Evolutionary conservation across 2,797 vertebrate species (phyloP), one percentile per base, ranked within the genome.

Genomic region (Chelon auratus): DNA sequence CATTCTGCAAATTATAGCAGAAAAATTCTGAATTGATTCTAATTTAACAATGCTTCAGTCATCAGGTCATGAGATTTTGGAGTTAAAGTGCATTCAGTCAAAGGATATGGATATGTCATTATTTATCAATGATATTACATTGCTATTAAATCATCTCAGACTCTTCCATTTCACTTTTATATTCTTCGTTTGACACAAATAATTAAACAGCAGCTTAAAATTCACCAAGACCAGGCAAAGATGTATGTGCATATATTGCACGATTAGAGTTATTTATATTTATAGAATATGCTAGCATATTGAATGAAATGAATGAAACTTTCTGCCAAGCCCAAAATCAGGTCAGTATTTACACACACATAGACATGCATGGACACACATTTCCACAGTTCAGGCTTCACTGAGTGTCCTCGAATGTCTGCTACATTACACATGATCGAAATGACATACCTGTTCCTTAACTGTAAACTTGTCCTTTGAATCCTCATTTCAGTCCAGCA

Each of bases 401-500:
- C 40, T 50, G 26, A 58, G 12, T 22, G 4, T 53, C 37, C 24
- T 24, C n/a, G 20, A 42, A 5, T 57, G 59, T 58, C 26, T 50
- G 5, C 30, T 45, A n/a, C 20, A 52, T 30, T 62, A 62, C 53
- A 3, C 20, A 20, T 42, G 26, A 47, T 18, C 37, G 17, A 3
- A 59, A 40, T 6, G 37, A 14, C 14, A 54, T 42, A 14, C 63
- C 53, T 42, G 4, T 4, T 26, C 24, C 24, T 26, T 26, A 4
- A 30, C 30, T 10, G 7, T 55, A 53, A 52, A 69, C 40, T 40
- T 20, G 9, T 24, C 70, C 11, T 52, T 48, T 42, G 17, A 68
- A 43, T 22, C 7, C 15, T 48, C 6, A 2, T 18, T 58, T 75
- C 39, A 55, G 43, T 60, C 37, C 74, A 67, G 76, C 75, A 75